phyloP scores from a whole-genome alignment of 2,797 vertebrate species.

The Sebastolobus alascanus region DNA sequence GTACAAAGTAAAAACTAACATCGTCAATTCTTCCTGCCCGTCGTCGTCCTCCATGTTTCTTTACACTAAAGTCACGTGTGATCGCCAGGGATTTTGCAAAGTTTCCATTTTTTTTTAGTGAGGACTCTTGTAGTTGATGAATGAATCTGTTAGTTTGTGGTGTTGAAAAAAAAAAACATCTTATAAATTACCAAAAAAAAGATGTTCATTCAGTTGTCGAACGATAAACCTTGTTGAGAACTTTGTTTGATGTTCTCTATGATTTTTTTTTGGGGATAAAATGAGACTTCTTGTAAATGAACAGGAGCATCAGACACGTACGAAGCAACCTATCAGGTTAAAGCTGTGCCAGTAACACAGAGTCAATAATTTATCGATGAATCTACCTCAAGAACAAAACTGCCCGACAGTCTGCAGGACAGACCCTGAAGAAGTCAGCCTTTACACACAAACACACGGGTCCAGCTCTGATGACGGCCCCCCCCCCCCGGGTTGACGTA shows the following conservation, averaged over 20 bases:
- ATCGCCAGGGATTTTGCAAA: too few species aligned
- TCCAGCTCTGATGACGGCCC: conserved; percentile 54
- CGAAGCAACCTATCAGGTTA: background rate
- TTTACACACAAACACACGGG: conserved; percentile 15
- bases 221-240: too few species aligned
- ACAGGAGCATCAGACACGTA: conserved; percentile 7
- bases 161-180: too few species aligned
- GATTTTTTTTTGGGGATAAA: background rate
- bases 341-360: conserved; percentile 54
- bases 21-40: too few species aligned
- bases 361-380: conserved; percentile 76
- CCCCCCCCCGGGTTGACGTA: conserved; percentile 55
- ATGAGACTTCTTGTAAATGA: background rate
- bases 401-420: conserved; percentile 14
- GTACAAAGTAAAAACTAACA: too few species aligned
- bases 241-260: background rate
- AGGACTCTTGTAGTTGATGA: too few species aligned
- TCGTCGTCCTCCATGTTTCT: too few species aligned
- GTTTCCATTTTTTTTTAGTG: too few species aligned
- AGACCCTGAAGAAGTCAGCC: conserved; percentile 15
- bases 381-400: conserved; percentile 47
- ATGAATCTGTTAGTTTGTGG: too few species aligned
- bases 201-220: too few species aligned
- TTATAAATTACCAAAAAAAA: too few species aligned
- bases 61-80: too few species aligned